These are phyloP conservation scores for Chrysolina haemoptera DNA, from an alignment of 2,888 invertebrate genomes.

Conservation along the genomic window DNA sequence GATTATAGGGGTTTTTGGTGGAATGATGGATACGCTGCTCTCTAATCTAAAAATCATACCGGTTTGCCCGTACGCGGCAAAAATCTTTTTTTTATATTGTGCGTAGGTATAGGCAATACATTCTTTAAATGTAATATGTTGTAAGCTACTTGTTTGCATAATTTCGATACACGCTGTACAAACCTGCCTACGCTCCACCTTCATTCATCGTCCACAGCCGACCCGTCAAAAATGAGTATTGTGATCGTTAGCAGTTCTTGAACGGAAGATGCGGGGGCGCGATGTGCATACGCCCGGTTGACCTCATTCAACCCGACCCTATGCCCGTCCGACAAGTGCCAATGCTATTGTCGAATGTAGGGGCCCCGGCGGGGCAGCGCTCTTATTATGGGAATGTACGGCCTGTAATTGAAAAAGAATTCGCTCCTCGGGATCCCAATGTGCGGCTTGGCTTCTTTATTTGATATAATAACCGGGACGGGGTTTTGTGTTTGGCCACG, in stretches of 20 bases:
- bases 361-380: slow-evolving; percentile 23
- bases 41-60: too few species aligned
- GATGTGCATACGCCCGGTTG: slow-evolving; percentile 64
- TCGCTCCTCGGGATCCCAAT: slow-evolving; percentile 49
- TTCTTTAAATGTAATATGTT: too few species aligned
- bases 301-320: slow-evolving; percentile 59
- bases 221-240: slow-evolving; percentile 14
- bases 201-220: not conserved
- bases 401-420: slow-evolving; percentile 62
- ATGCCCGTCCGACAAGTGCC: slow-evolving; percentile 37
- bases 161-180: not conserved
- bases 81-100: too few species aligned
- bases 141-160: too few species aligned
- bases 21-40: too few species aligned
- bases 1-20: too few species aligned
- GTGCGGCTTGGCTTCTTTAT: slow-evolving; percentile 29
- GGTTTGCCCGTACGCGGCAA: too few species aligned
- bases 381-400: slow-evolving; percentile 28
- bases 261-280: slow-evolving; percentile 61
- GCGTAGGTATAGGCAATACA: too few species aligned
- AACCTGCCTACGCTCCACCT: not conserved
- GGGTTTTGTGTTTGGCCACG: slow-evolving; percentile 34
- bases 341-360: slow-evolving; percentile 39
- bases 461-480: slow-evolving; percentile 15
- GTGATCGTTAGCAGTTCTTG: slow-evolving; percentile 19